Percentiles rank a stretch among this genome's conserved stretches.
Conservation (phyloP, 1,140 invertebrate species). For the Trinorchestia longiramus region DNA sequence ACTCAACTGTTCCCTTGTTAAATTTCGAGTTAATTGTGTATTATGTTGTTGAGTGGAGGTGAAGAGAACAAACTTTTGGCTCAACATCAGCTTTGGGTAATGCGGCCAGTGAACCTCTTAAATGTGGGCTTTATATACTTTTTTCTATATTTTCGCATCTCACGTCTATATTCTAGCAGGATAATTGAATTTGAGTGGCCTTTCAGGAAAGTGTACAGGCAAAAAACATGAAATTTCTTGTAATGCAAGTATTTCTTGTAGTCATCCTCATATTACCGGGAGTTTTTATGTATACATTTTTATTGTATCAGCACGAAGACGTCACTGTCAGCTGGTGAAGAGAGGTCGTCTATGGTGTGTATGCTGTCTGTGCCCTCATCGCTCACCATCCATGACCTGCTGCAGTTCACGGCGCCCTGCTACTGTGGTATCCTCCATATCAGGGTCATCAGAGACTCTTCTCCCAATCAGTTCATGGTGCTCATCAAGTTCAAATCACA, state of each 20-base stretch:
- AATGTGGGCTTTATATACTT: too few relatives aligned
- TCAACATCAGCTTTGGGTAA: too few relatives aligned
- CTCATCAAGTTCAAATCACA: slow-evolving; percentile 85
- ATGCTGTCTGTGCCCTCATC: slow-evolving; percentile 92
- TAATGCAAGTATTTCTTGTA: neutral
- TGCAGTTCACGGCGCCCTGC: slow-evolving; percentile 95
- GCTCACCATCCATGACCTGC: slow-evolving; percentile 91
- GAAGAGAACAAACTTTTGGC: too few relatives aligned
- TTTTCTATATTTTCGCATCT: too few relatives aligned
- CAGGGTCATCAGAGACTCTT: slow-evolving; percentile 85
- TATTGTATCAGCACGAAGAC: slow-evolving; percentile 26
- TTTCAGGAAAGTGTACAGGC: too few relatives aligned
- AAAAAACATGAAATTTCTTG: too few relatives aligned
- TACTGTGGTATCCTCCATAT: slow-evolving; percentile 90
- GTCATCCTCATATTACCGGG: neutral
- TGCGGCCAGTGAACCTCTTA: too few relatives aligned
- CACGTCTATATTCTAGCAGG: too few relatives aligned
- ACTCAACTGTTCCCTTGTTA: too few relatives aligned
- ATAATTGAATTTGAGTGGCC: too few relatives aligned
- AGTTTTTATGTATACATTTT: neutral
- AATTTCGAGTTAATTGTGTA: too few relatives aligned
- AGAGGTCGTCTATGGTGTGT: slow-evolving; percentile 87
- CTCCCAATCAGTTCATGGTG: slow-evolving; percentile 97
- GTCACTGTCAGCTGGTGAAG: slow-evolving; percentile 69
- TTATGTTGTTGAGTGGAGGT: too few relatives aligned